These are phyloP conservation scores for Ptilorrhoa leucosticta DNA, from an alignment of 2,113 vertebrate species.

Conservation along the genomic window DNA sequence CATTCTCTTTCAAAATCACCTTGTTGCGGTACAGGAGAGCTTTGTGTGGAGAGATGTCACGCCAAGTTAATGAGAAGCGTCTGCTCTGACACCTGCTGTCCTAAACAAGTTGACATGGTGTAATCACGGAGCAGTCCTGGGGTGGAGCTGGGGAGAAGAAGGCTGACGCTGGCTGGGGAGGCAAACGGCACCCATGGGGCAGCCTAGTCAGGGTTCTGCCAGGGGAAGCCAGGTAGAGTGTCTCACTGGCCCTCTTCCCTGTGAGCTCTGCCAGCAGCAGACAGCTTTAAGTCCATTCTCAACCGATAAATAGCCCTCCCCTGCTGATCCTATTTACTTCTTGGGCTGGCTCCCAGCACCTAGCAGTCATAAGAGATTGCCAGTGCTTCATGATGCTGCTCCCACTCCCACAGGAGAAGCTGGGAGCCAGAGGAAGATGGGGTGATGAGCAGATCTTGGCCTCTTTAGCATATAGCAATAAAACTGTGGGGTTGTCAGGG, in stretches of 20 bases:
- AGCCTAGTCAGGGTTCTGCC: background rate
- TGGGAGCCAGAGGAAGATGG: background rate
- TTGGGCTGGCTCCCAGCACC: background rate
- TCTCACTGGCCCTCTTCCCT: background rate
- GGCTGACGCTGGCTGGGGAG: background rate
- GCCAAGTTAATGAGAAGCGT: background rate
- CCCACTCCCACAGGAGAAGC: background rate
- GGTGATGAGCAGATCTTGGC: background rate
- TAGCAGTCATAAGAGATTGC: background rate
- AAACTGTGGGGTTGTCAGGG: background rate
- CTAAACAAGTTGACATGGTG: background rate
- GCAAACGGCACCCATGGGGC: fast-evolving
- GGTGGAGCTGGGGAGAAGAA: background rate
- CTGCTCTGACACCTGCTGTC: background rate
- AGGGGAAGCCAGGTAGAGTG: background rate
- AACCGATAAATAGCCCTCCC: background rate
- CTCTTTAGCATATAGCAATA: background rate
- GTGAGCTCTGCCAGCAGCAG: background rate
- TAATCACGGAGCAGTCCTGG: background rate
- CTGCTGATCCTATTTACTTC: background rate
- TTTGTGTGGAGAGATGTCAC: background rate
- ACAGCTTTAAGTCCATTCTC: background rate
- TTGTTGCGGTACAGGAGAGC: background rate
- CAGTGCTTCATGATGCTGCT: background rate
- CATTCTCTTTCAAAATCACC: background rate